Evolutionary conservation across 2,888 invertebrate genomes (phyloP), one percentile per base, ranked within the genome.

Genomic region (Drosophila austrosaltans): DNA sequence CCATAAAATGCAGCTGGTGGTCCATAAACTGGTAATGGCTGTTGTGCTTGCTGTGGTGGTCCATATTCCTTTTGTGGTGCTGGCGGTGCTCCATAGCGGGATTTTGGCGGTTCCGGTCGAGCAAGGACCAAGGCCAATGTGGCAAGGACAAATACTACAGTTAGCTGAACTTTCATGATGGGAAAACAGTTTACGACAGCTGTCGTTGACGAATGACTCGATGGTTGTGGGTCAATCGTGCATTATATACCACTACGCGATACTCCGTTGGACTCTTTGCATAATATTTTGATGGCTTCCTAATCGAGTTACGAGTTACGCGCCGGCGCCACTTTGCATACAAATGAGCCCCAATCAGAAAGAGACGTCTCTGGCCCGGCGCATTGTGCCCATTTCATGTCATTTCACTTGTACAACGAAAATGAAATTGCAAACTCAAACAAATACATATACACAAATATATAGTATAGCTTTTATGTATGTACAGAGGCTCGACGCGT

Each of bases 91-190:
- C 92, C 91, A 53, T 92, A 91, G 28, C 91, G 90, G 28, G 91
- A 66, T 66, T 87, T 87, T 1, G 93, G 93, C 63, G 90, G 91
- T 74, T 93, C 93, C 32, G 92, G 93, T 57, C 93, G 91, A 12
- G 92, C 94, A 73, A 89, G 81, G 16, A 91, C 92, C 54, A 92
- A 85, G 63, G 91, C 93, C 89, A 93, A 67, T 53, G 92, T 74
- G 44, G 91, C 90, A 69, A 91, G 90, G 65, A 93, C 77, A 60
- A 89, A 60, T 20, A 90, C 54, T 4, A 82, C 53, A 62, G 77
- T 77, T 64, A 72, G 48, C 64, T 85, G 77, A 1, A 66, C 53
- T 62, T 81, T 75, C 81, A 85, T 89, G 66, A 16, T 69, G 75
- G 75, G 12, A 48, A 48, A 48, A 48, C 48, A 58, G 53, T 75